These are phyloP conservation scores for Drosophila sulfurigaster DNA, from an alignment of 1,140 invertebrate genomes.

Conservation along the genomic window DNA sequence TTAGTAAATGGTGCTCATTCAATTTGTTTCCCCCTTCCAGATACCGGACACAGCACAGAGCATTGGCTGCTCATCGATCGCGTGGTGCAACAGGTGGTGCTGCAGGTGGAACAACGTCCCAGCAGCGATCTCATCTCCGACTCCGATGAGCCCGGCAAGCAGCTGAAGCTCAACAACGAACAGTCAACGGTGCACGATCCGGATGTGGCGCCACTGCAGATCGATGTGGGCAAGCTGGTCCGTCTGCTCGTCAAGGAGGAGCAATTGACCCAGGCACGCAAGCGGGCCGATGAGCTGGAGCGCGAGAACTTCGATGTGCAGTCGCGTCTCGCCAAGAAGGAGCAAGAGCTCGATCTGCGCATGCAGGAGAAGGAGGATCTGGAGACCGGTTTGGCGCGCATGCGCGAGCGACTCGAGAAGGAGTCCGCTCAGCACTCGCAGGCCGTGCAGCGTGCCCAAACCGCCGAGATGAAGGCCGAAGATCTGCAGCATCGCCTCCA, in stretches of 20 bases:
- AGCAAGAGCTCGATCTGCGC: constrained; percentile 95
- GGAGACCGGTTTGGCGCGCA: constrained; percentile 92
- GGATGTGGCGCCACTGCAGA: constrained; percentile 93
- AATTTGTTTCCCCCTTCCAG: constrained; percentile 85
- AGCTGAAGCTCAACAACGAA: constrained; percentile 63
- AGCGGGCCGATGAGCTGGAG: constrained; percentile 94
- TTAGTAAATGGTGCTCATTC: background rate
- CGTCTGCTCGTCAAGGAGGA: constrained; percentile 97
- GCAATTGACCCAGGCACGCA: constrained; percentile 94
- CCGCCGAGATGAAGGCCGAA: constrained; percentile 90
- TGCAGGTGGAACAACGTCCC: constrained; percentile 89
- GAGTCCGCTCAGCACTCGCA: constrained; percentile 95
- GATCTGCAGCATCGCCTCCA: constrained; percentile 91
- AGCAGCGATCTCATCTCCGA: constrained; percentile 78
- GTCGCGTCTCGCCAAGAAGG: constrained; percentile 94
- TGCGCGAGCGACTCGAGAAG: constrained; percentile 95
- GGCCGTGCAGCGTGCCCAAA: constrained; percentile 91
- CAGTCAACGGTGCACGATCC: constrained; percentile 88
- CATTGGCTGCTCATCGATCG: constrained; percentile 98
- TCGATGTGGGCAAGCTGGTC: constrained; percentile 96
- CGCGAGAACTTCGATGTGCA: constrained; percentile 95
- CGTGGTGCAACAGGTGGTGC: constrained; percentile 97
- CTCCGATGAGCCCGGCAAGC: constrained; percentile 66
- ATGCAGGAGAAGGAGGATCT: constrained; percentile 97
- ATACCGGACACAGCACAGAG: constrained; percentile 92